Base-by-base conservation (phyloP, 2,113 vertebrate species). In the Entomyzon cyanotis region DNA sequence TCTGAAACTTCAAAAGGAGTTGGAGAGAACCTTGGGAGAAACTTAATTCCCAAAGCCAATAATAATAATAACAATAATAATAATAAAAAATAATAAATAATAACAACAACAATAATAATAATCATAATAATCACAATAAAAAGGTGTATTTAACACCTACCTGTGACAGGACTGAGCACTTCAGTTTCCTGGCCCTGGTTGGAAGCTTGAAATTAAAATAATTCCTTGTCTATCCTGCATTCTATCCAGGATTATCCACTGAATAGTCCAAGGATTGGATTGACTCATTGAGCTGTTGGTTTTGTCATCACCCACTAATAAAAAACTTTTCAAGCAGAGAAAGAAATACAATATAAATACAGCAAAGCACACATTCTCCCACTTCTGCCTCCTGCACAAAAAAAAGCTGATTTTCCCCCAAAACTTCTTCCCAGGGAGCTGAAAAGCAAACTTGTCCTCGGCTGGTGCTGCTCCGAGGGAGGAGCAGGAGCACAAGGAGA, bases 361-460 rank as follows among this genome's bases (percentile, higher is more conserved):
- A 65, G 25, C 2, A 19, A 37, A 15, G 4, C 4, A 56, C 0
- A 0, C 0, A 0, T 9, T 28, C 23, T 47, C 41, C n/a, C 33
- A 58, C 6, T 18, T 21, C 5, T 39, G 39, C 9, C 39, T 39
- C 39, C 39, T 39, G 39, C 18, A 23, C 15, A 37, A 31, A 65
- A 85, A 27, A 1, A 21, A 67, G 3, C 5, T 12, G n/a, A 2
- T 13, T 62, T 47, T 7, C 3, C 7, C 5, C 31, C 18, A 25
- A 47, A 63, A 12, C 5, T 8, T 4, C 56, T 70, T 33, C 37
- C 9, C 55, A 6, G 3, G 27, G 31, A 80, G 4, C 20, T 8
- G 10, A 33, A 42, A 81, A 12, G 4, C 9, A 21, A 55, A 14
- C 0, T 0, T 0, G 0, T 2, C n/a, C n/a, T n/a, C n/a, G n/a